phyloP scores from a whole-genome alignment of 1,140 invertebrate genomes.

The Ladona fulva region DNA sequence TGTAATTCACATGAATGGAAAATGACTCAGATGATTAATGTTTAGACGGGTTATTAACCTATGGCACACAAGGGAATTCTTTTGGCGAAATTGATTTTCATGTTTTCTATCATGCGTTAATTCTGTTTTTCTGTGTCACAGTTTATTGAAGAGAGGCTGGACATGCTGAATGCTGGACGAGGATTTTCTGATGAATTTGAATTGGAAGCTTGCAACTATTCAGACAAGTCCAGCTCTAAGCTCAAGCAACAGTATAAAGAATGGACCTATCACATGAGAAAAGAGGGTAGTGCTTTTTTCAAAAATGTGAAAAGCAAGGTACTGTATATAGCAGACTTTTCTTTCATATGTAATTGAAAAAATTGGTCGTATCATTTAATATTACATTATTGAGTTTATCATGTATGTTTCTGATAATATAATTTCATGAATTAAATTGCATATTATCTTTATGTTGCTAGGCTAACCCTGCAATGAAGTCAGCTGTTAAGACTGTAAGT shows the following conservation, averaged over 20 bases:
- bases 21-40: too few species aligned
- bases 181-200: slow-evolving; percentile 94
- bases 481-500: slow-evolving; percentile 70
- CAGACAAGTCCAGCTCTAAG: slow-evolving; percentile 69
- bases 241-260: slow-evolving; percentile 71
- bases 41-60: too few species aligned
- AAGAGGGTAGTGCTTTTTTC: slow-evolving; percentile 58
- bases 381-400: too few species aligned
- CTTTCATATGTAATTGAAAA: slow-evolving; percentile 18
- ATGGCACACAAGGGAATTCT: too few species aligned
- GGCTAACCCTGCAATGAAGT: slow-evolving; percentile 74
- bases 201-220: slow-evolving; percentile 74
- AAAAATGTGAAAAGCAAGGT: slow-evolving; percentile 68
- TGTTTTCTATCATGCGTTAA: too few species aligned
- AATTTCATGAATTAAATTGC: slow-evolving; percentile 24
- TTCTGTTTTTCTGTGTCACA: slow-evolving; percentile 34
- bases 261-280: slow-evolving; percentile 53
- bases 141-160: slow-evolving; percentile 88
- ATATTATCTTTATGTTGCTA: slow-evolving; percentile 39
- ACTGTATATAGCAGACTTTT: slow-evolving; percentile 25
- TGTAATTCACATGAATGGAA: too few species aligned
- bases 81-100: too few species aligned
- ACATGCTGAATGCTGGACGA: slow-evolving; percentile 77
- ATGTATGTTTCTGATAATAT: slow-evolving; percentile 10
- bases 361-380: slow-evolving; percentile 21